These are phyloP conservation scores for Hypanus sabinus DNA, from an alignment of 2,113 vertebrate species.

Conservation along the genomic window DNA sequence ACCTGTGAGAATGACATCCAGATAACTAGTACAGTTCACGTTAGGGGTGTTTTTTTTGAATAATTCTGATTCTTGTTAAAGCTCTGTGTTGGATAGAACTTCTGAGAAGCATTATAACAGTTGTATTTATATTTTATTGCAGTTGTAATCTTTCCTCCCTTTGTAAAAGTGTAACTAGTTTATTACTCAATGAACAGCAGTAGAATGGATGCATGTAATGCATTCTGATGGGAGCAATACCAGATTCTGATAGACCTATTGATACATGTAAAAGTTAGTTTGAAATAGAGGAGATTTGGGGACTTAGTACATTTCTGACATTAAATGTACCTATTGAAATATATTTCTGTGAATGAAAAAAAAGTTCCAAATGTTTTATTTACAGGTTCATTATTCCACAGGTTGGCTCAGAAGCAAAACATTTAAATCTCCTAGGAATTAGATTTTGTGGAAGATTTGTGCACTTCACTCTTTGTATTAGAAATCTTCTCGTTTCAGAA, in stretches of 20 bases:
- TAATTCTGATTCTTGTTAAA: neutral
- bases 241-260: neutral
- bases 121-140: neutral
- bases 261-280: neutral
- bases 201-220: neutral
- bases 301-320: neutral
- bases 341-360: neutral
- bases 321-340: no score
- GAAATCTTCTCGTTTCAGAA: neutral
- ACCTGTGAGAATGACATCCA: neutral
- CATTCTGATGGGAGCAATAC: neutral
- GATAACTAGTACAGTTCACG: neutral
- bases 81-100: neutral
- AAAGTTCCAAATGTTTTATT: neutral
- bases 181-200: neutral
- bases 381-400: neutral
- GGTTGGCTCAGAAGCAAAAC: neutral
- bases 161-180: no score
- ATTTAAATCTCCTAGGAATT: slow-evolving; percentile 3
- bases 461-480: neutral
- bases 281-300: neutral
- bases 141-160: no score
- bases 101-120: neutral
- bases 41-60: neutral
- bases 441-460: neutral